Conservation (phyloP, 2,113 vertebrate species). For the Edolisoma coerulescens region DNA sequence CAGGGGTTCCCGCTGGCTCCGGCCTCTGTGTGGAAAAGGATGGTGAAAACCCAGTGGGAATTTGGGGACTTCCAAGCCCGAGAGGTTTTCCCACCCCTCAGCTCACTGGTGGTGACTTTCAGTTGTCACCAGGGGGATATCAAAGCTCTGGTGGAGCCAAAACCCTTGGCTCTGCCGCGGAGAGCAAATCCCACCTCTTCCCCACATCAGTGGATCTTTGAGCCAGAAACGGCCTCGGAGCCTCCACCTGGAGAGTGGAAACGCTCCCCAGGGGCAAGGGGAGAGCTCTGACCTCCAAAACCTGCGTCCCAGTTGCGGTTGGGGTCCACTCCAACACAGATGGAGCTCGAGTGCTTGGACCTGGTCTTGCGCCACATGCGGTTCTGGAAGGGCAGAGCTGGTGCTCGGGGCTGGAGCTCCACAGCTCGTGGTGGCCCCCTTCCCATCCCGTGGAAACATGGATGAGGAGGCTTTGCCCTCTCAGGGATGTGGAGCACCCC, state of each 20-base stretch:
- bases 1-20: constrained; percentile 85
- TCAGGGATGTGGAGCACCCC: neutral
- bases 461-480: neutral
- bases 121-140: no score
- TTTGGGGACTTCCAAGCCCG: neutral
- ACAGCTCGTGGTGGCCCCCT: neutral
- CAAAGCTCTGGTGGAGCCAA: neutral
- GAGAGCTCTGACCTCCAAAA: constrained; percentile 79
- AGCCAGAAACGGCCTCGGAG: neutral
- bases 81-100: neutral
- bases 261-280: accelerated
- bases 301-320: constrained; percentile 92
- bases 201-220: neutral
- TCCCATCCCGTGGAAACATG: accelerated
- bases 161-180: accelerated
- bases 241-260: neutral
- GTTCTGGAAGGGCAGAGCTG: constrained; percentile 67
- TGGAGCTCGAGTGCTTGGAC: constrained; percentile 52
- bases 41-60: neutral
- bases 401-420: neutral
- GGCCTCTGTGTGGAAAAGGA: constrained; percentile 38
- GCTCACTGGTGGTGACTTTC: neutral
- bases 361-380: constrained; percentile 96
- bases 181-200: neutral
- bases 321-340: constrained; percentile 83